These are phyloP conservation scores for Papilio polytes DNA, from an alignment of 1,140 invertebrate species.

Conservation along the genomic window DNA sequence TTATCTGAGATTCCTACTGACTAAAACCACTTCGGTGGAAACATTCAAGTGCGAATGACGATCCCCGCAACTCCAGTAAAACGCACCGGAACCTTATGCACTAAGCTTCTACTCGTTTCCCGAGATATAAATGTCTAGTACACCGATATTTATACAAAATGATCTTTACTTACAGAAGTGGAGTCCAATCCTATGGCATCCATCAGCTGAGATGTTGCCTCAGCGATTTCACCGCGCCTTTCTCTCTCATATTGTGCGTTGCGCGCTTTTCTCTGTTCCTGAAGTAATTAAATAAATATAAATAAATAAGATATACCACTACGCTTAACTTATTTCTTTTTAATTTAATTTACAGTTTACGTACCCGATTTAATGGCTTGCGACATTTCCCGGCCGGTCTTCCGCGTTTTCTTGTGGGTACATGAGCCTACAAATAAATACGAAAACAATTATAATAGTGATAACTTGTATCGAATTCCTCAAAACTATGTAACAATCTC, in stretches of 20 bases:
- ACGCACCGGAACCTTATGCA: too few relatives aligned
- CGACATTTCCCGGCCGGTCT: slow-evolving; percentile 58
- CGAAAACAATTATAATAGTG: background rate
- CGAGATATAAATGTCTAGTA: too few relatives aligned
- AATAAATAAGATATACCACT: background rate
- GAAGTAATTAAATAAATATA: slow-evolving; percentile 18
- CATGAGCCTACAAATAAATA: background rate
- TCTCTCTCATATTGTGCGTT: slow-evolving; percentile 65
- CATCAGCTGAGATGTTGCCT: slow-evolving; percentile 52
- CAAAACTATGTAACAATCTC: background rate
- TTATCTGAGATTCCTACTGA: too few relatives aligned
- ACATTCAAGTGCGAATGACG: too few relatives aligned
- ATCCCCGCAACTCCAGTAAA: too few relatives aligned
- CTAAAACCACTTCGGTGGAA: too few relatives aligned
- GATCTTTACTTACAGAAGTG: slow-evolving; percentile 44
- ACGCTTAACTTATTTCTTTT: background rate
- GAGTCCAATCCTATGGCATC: slow-evolving; percentile 51
- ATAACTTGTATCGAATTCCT: too few relatives aligned
- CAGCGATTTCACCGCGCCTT: slow-evolving; percentile 52
- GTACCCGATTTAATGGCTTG: slow-evolving; percentile 55
- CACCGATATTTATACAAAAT: too few relatives aligned
- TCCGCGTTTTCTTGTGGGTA: slow-evolving; percentile 49
- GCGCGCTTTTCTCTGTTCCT: slow-evolving; percentile 59
- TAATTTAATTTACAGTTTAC: slow-evolving; percentile 29
- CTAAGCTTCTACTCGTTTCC: too few relatives aligned